phyloP scores from a whole-genome alignment of 2,797 vertebrate species.

The Hemibagrus guttatus region DNA sequence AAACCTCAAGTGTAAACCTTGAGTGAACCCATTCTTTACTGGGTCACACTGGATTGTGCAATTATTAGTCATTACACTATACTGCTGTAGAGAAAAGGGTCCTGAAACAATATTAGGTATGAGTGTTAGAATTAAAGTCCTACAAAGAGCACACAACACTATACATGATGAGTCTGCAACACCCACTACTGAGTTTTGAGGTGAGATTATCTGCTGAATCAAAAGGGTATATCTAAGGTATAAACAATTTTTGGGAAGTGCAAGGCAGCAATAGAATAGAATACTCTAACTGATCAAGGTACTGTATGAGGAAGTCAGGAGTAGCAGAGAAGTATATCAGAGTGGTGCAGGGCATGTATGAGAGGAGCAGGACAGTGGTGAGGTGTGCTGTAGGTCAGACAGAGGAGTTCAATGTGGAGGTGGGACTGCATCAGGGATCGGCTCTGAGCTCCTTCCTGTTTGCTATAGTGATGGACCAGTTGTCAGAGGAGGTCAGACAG shows the following conservation, averaged over 20 bases:
- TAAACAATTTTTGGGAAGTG: neutral
- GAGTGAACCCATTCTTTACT: neutral
- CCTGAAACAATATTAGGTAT: neutral
- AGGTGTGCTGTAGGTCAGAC: too few relatives aligned
- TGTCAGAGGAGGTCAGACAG: too few relatives aligned
- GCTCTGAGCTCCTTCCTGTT: too few relatives aligned
- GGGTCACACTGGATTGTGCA: neutral
- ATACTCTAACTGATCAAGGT: neutral
- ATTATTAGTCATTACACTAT: neutral
- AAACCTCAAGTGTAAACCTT: too few relatives aligned
- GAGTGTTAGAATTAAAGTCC: neutral
- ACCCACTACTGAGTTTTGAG: neutral
- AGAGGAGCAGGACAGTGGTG: too few relatives aligned
- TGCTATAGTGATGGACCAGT: too few relatives aligned
- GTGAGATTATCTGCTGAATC: neutral
- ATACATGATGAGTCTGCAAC: neutral
- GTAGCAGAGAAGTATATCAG: too few relatives aligned
- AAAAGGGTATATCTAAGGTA: neutral
- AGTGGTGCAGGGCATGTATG: too few relatives aligned
- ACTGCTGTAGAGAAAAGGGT: neutral
- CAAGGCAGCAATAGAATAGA: neutral
- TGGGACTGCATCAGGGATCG: too few relatives aligned
- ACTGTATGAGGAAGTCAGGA: too few relatives aligned
- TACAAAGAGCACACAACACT: neutral
- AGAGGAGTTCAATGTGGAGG: too few relatives aligned